phyloP scores from a whole-genome alignment of 2,888 invertebrate species.

The Protophormia terraenovae region DNA sequence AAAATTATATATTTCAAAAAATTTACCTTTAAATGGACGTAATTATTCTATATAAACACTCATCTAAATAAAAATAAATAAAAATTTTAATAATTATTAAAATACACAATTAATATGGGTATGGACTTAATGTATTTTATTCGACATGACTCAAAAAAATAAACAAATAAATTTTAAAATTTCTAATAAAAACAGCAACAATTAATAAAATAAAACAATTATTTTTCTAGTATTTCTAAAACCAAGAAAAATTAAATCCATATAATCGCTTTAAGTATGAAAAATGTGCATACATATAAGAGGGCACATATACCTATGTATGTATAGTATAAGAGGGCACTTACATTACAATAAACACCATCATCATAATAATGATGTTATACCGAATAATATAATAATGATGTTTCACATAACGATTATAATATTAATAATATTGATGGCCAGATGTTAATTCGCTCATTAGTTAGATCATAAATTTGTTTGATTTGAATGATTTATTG shows the following conservation, averaged over 20 bases:
- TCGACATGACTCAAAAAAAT: not conserved
- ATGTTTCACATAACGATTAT: not conserved
- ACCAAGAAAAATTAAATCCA: not conserved
- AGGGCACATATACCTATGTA: too few species aligned
- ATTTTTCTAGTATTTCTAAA: not conserved
- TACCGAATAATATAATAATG: not conserved
- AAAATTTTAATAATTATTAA: not conserved
- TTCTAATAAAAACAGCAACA: not conserved
- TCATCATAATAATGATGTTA: not conserved
- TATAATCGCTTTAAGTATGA: too few species aligned
- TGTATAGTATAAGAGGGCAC: too few species aligned
- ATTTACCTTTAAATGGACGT: not conserved
- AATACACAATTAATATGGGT: not conserved
- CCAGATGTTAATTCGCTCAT: conserved; percentile 49
- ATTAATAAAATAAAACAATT: not conserved
- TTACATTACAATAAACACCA: too few species aligned
- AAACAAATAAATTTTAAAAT: not conserved
- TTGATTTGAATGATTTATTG: conserved; percentile 45
- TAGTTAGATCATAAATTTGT: conserved; percentile 54
- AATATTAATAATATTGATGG: conserved; percentile 1
- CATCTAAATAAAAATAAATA: not conserved
- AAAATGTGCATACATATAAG: too few species aligned
- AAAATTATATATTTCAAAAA: too few species aligned
- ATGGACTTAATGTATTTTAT: not conserved
- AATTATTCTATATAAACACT: not conserved